phyloP scores from a whole-genome alignment of 2,797 vertebrate genomes.

The Cebuella pygmaea region DNA sequence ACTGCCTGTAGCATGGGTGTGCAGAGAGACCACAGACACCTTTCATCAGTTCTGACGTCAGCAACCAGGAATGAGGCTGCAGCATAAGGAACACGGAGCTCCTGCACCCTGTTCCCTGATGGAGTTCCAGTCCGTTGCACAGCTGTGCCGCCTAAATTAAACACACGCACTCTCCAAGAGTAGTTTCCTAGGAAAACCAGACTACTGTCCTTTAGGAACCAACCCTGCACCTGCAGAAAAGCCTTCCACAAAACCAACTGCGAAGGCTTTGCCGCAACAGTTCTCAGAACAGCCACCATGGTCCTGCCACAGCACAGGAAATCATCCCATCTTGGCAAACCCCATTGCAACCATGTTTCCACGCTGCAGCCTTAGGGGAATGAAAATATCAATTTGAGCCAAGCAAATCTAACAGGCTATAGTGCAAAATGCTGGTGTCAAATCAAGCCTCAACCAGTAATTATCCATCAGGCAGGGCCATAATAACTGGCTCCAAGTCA shows the following conservation, averaged over 20 bases:
- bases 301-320: not conserved
- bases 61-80: not conserved
- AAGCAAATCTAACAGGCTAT: not conserved
- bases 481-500: not conserved
- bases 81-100: not conserved
- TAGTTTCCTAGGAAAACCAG: not conserved
- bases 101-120: rapidly evolving
- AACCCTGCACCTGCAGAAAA: not conserved
- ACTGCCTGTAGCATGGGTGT: not conserved
- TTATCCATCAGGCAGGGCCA: constrained; percentile 47
- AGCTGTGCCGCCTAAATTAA: not conserved
- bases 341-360: not conserved
- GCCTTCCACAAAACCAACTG: rapidly evolving
- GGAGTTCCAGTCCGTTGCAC: not conserved
- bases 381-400: not conserved
- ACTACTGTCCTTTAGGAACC: not conserved
- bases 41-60: not conserved
- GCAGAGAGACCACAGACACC: not conserved
- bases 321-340: not conserved
- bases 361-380: not conserved
- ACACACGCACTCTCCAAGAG: not conserved
- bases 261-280: rapidly evolving
- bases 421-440: not conserved
- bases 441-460: constrained; percentile 34
- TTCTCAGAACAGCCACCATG: not conserved